Evolutionary conservation across 2,113 vertebrate species (phyloP).

Genomic region (Channa argus): DNA sequence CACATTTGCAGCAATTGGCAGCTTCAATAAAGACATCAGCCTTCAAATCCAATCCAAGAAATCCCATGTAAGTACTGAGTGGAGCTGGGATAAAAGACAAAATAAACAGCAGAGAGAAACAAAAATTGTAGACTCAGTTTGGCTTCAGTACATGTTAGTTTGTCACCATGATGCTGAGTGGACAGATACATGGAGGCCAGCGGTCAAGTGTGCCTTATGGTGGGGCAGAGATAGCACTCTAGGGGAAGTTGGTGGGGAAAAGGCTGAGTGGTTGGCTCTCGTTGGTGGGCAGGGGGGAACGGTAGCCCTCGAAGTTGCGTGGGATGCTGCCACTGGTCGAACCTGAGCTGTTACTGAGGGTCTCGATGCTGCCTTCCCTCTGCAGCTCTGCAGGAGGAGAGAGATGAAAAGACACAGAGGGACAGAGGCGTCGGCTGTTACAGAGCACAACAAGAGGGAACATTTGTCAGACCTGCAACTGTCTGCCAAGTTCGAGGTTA

Average conservation of each 20-base stretch:
- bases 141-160: constrained; percentile 6
- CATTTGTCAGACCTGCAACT: too few relatives aligned
- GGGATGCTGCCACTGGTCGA: constrained; percentile 99
- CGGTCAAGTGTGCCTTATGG: constrained; percentile 4
- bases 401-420: neutral
- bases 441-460: neutral
- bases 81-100: neutral
- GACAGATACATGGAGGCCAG: neutral
- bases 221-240: constrained; percentile 35
- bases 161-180: constrained; percentile 3
- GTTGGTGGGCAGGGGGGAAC: constrained; percentile 95
- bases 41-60: neutral
- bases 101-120: neutral
- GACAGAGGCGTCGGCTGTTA: neutral
- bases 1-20: neutral
- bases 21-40: neutral
- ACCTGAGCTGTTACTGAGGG: constrained; percentile 98
- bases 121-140: constrained; percentile 13
- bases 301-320: constrained; percentile 95
- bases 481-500: too few relatives aligned
- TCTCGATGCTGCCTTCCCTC: constrained; percentile 99
- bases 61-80: neutral
- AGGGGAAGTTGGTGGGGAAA: constrained; percentile 93
- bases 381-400: constrained; percentile 88
- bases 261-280: constrained; percentile 98